Base-by-base conservation (phyloP, 2,797 vertebrate species). In the Spinus olivaceus region DNA sequence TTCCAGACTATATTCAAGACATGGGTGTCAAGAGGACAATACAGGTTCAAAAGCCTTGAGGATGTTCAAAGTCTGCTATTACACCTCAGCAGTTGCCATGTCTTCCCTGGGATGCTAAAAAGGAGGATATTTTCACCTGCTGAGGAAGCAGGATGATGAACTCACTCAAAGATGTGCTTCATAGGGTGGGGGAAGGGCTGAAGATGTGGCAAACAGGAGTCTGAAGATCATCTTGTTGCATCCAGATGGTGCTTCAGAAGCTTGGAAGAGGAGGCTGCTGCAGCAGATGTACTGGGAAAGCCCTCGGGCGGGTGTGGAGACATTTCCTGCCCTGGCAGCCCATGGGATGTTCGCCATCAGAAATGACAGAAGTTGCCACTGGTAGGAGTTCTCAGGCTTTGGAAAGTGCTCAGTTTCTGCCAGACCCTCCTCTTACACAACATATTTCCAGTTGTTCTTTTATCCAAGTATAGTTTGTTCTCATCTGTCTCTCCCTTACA, bases 1-100 rank as follows among this genome's bases (percentile, higher is more conserved):
- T 97, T 92, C 77, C 86, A 96, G 67, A 67, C 27, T 64, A 30
- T 39, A 77, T 74, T 86, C 90, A 90, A 92, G 86, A 88, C 50
- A 85, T 27, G 50, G 35, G 64, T 71, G 87, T 91, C 73, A 93
- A 94, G 81, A 92, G 90, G 86, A 91, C 81, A 92, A 88, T 37
- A 22, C 71, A 95, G 87, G 90, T 95, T 92, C 92, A 93, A 80
- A 93, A 93, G 85, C 91, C 91, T 64, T 64, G 76, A 91, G 57
- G 61, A 93, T 80, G 84, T 94, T 91, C 92, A 87, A 95, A 96
- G 92, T 92, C 92, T 96, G 56, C 57, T 64, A 53, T 66, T 81
- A 47, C 0, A 28, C 82, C 39, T 32, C 39, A 42, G 28, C 33
- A 78, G 54, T 39, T 81, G 60, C 33, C 18, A 9, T 92, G 8